These are phyloP conservation scores for Triplophysa dalaica DNA, from an alignment of 2,113 vertebrate genomes.

Conservation along the genomic window DNA sequence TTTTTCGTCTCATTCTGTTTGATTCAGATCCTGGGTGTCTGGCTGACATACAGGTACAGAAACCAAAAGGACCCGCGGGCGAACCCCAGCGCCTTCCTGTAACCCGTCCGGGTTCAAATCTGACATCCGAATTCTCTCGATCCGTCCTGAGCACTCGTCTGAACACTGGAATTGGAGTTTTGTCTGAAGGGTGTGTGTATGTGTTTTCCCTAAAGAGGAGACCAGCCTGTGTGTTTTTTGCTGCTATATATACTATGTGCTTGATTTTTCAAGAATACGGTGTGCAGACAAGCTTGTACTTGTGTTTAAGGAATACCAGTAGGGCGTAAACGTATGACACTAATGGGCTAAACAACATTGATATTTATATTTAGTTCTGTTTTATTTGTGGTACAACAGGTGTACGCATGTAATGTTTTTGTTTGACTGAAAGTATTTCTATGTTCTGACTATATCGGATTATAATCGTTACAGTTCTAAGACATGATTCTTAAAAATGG, in stretches of 20 bases:
- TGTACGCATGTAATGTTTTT: too few relatives aligned
- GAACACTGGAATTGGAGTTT: slow-evolving; percentile 40
- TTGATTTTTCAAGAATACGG: slow-evolving; percentile 46
- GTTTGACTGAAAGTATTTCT: background rate
- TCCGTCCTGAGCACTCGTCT: slow-evolving; percentile 21
- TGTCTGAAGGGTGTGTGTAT: slow-evolving; percentile 36
- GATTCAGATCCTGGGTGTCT: slow-evolving; percentile 91
- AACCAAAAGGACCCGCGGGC: slow-evolving; percentile 93
- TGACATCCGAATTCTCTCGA: slow-evolving; percentile 6
- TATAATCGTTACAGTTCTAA: too few relatives aligned
- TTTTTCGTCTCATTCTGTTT: background rate
- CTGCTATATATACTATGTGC: slow-evolving; percentile 40
- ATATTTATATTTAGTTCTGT: background rate
- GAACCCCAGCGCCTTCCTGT: slow-evolving; percentile 95
- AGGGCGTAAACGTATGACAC: slow-evolving; percentile 1
- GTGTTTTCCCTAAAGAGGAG: slow-evolving; percentile 36
- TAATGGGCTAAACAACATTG: slow-evolving; percentile 28
- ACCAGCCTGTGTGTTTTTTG: slow-evolving; percentile 36
- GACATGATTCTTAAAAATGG: too few relatives aligned
- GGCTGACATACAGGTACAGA: slow-evolving; percentile 92
- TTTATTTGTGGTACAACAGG: background rate
- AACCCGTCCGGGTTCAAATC: slow-evolving; percentile 41
- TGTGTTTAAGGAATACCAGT: background rate
- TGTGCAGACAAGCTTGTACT: slow-evolving; percentile 8
- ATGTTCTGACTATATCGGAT: background rate